These are phyloP conservation scores for Aldabrachelys gigantea DNA, from an alignment of 2,113 vertebrate species.

Conservation along the genomic window DNA sequence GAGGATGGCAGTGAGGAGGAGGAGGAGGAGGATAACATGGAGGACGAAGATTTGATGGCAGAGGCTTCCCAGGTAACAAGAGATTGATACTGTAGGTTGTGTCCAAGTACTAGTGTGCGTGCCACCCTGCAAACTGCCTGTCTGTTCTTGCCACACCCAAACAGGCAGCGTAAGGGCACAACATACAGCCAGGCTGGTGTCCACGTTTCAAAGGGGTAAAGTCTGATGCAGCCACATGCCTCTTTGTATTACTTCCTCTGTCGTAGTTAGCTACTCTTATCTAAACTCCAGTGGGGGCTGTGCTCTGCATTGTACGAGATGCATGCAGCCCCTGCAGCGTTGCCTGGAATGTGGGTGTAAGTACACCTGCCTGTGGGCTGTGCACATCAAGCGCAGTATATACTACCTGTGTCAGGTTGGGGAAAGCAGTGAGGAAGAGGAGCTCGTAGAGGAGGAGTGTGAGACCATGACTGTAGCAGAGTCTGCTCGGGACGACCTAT, in stretches of 20 bases:
- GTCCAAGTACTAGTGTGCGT: rapidly evolving
- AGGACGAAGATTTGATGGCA: constrained; percentile 79
- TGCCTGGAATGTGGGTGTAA: rapidly evolving
- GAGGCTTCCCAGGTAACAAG: constrained; percentile 85
- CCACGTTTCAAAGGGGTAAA: rapidly evolving
- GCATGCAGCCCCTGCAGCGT: rapidly evolving
- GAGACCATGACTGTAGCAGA: constrained; percentile 85
- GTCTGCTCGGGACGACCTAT: constrained; percentile 83
- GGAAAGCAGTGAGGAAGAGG: constrained; percentile 71
- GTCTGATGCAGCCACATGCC: background rate
- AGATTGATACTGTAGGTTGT: background rate
- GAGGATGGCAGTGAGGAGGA: constrained; percentile 73
- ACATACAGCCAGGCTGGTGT: background rate
- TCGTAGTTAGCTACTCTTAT: background rate
- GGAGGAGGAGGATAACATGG: constrained; percentile 76
- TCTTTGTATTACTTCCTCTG: background rate
- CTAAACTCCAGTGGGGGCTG: background rate
- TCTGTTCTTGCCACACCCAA: background rate
- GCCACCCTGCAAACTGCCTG: background rate
- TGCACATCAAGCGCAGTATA: background rate
- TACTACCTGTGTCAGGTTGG: constrained; percentile 60
- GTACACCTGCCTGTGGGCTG: background rate
- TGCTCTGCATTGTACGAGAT: background rate
- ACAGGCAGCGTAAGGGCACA: background rate
- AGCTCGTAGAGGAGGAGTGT: constrained; percentile 80